Evolutionary conservation across 37 sponge, comb jelly and placozoan species (phyloP), one percentile per base, ranked within the genome.

Genomic region (Cliona cf. orientalis): DNA sequence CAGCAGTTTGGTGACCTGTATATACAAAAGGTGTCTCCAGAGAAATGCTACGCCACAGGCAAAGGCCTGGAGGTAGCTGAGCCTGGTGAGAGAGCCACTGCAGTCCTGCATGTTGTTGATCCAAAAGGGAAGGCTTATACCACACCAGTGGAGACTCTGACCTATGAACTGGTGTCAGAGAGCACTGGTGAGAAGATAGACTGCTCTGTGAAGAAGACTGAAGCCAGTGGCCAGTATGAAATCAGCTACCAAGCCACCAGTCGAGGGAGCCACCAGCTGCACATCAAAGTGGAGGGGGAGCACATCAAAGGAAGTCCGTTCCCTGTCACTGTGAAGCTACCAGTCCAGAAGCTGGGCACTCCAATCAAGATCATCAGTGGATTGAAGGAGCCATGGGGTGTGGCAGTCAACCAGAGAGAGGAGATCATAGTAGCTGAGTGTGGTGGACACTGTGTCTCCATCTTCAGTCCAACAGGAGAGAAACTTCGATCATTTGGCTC

Each of bases 241-340:
- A 38, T 76, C 38, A 58, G 26, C 6, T 76, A 59, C 76, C 35
- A n/a, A 5, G 61, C 76, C 1, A 39, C 60, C 76, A 5, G 26
- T 40, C 37, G 76, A 36, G 61, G 61, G 25, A 36, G 25, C 5
- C 26, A 57, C 43, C 26, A 76, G 76, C n/a, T 76, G 4, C 76
- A 71, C 26, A 45, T 71, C 0, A 58, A 53, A 59, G 38, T 76
- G 7, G 40, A 42, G 6, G 76, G 76, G 23, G 38, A 34, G 35
- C 76, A 57, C 60, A 3, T 76, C 42, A 12, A 37, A 59, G 76
- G 76, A 42, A 76, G 76, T 38, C 76, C 76, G 1, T 76, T 76
- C 37, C 34, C 22, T 23, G 37, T 76, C 0, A 29, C 57, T 31
- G 60, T 58, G 12, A 74, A 57, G 7, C 37, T 28, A 6, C 5